Percentiles rank a stretch among this genome's conserved stretches.
These are phyloP conservation scores for Elephas maximus DNA, from an alignment of 2,113 vertebrate species.

Conservation along the genomic window DNA sequence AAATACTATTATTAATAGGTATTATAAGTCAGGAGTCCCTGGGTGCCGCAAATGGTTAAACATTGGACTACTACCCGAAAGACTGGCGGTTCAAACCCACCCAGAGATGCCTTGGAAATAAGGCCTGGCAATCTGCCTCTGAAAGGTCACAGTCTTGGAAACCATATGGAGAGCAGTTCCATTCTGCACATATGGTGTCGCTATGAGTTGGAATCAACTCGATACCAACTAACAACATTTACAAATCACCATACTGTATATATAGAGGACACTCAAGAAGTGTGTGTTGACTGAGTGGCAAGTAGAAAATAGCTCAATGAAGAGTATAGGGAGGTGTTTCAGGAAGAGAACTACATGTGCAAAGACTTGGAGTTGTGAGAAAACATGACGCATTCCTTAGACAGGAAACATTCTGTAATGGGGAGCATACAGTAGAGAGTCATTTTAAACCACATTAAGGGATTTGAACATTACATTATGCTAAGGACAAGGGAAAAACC, in stretches of 20 bases:
- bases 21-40: background rate
- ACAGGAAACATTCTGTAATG: background rate
- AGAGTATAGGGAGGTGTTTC: background rate
- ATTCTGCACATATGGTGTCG: too few species aligned
- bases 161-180: too few species aligned
- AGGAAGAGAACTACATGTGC: background rate
- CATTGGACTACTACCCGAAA: too few species aligned
- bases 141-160: too few species aligned
- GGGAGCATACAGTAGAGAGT: background rate
- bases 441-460: background rate
- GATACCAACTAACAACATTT: background rate
- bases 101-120: too few species aligned
- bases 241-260: background rate
- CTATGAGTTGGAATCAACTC: too few species aligned
- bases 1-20: background rate
- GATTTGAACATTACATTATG: background rate
- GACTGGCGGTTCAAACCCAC: too few species aligned
- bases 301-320: background rate
- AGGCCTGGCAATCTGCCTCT: too few species aligned
- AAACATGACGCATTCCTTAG: background rate
- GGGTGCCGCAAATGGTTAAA: too few species aligned
- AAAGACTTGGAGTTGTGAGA: background rate
- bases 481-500: background rate
- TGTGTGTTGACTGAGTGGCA: background rate
- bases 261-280: background rate